These are phyloP conservation scores for Antheraea pernyi DNA, from an alignment of 1,140 invertebrate genomes.

Conservation along the genomic window DNA sequence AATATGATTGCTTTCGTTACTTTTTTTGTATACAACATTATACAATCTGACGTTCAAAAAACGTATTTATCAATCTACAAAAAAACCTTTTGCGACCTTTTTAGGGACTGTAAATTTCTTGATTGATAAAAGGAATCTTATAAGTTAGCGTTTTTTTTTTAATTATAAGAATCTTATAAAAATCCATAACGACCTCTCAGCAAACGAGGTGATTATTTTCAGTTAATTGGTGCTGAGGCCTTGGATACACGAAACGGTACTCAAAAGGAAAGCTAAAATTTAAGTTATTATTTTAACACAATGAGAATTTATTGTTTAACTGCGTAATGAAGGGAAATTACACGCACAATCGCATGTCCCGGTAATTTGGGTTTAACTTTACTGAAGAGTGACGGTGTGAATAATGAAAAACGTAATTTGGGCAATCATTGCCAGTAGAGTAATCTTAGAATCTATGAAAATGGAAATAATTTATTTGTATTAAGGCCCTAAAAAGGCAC, in stretches of 20 bases:
- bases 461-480: too few species aligned
- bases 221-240: background rate
- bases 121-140: too few species aligned
- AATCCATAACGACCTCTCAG: background rate
- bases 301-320: background rate
- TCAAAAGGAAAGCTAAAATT: background rate
- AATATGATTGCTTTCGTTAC: too few species aligned
- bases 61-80: too few species aligned
- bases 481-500: too few species aligned
- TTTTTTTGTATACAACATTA: too few species aligned
- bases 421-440: too few species aligned
- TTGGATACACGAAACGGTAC: background rate
- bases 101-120: background rate
- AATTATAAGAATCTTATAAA: too few species aligned
- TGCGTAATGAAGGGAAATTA: background rate
- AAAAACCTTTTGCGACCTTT: too few species aligned
- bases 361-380: slow-evolving; percentile 8
- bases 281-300: background rate
- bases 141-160: background rate
- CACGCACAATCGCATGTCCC: slow-evolving; percentile 12
- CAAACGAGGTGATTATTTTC: background rate
- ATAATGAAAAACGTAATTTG: too few species aligned
- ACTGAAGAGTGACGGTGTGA: background rate
- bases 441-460: too few species aligned
- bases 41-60: too few species aligned